Evolutionary conservation across 2,888 invertebrate species (phyloP), one percentile per base, ranked within the genome.

Genomic region (Tholera decimalis): DNA sequence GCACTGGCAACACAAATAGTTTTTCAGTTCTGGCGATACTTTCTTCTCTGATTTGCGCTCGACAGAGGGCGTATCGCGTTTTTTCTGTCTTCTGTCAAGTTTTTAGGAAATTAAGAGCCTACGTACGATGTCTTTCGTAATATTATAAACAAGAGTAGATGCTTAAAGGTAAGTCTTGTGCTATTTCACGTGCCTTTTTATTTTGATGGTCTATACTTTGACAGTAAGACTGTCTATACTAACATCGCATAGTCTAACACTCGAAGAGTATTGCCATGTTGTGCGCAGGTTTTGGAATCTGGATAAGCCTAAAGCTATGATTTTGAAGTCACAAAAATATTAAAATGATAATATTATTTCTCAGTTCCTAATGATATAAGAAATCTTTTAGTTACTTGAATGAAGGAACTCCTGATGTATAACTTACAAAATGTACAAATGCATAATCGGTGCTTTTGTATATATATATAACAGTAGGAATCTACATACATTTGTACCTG

Each of bases 1-100:
- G n/a, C 22, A 65, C 66, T 65, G 73, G 89, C 73, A 88, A 86
- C 82, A 85, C 83, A 68, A 63, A 50, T 24, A 35, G 18, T 82
- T 87, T 89, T 89, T 90, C 73, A 63, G 26, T 62, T 59, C 82
- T 90, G 90, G 91, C 91, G 89, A 91, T 89, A 91, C 91, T 83
- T 64, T n/a, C 4, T 1, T 18, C 1, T 6, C 6, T 35, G 11
- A 9, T 44, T 49, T 60, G 26, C 53, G 15, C n/a, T 53, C 70
- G 64, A 47, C 37, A 86, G 84, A 83, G 83, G 88, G 85, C 86
- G 85, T 77, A 74, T 51, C 46, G 22, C 18, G 4, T 22, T 37
- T 49, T 54, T 66, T 51, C 65, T 66, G 59, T 51, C 58, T 67
- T 50, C 63, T 67, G 70, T 68, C 77, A 69, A 67, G 57, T 60